A percentile compares a stretch with the other conserved stretches of the same genome.
phyloP scores from a whole-genome alignment of 2,888 invertebrate genomes.

The Empis stercorea region DNA sequence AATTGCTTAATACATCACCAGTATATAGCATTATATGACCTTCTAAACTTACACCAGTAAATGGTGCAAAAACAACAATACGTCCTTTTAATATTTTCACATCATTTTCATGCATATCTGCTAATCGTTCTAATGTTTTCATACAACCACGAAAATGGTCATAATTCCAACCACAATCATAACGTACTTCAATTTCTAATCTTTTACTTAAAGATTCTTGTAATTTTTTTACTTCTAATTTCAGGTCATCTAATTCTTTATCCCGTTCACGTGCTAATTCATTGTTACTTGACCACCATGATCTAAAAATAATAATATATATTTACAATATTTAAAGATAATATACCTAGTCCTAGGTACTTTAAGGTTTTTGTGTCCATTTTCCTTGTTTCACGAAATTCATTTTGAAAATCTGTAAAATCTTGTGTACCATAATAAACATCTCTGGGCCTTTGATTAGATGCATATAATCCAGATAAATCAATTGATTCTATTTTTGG shows the following conservation, averaged over 20 bases:
- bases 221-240: slow-evolving; percentile 55
- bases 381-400: slow-evolving; percentile 10
- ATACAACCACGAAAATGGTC: slow-evolving; percentile 85
- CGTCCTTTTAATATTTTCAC: slow-evolving; percentile 59
- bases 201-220: slow-evolving; percentile 25
- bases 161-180: slow-evolving; percentile 81
- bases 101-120: slow-evolving; percentile 57
- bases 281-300: slow-evolving; percentile 63
- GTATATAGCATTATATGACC: slow-evolving; percentile 84
- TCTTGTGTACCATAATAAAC: slow-evolving; percentile 12
- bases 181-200: slow-evolving; percentile 49
- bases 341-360: slow-evolving; percentile 7
- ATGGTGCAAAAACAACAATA: slow-evolving; percentile 72
- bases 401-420: slow-evolving; percentile 14
- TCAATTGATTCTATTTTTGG: neutral
- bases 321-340: too few species aligned
- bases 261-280: slow-evolving; percentile 50
- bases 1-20: slow-evolving; percentile 85
- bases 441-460: slow-evolving; percentile 6
- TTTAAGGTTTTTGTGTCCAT: slow-evolving; percentile 12
- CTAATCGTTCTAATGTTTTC: slow-evolving; percentile 64
- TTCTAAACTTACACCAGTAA: slow-evolving; percentile 82
- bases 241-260: slow-evolving; percentile 50
- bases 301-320: slow-evolving; percentile 35
- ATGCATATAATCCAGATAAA: neutral